Percentiles rank a stretch among this genome's conserved stretches.
These are phyloP conservation scores for Donacobius atricapilla DNA, from an alignment of 2,113 vertebrate genomes.

Conservation along the genomic window DNA sequence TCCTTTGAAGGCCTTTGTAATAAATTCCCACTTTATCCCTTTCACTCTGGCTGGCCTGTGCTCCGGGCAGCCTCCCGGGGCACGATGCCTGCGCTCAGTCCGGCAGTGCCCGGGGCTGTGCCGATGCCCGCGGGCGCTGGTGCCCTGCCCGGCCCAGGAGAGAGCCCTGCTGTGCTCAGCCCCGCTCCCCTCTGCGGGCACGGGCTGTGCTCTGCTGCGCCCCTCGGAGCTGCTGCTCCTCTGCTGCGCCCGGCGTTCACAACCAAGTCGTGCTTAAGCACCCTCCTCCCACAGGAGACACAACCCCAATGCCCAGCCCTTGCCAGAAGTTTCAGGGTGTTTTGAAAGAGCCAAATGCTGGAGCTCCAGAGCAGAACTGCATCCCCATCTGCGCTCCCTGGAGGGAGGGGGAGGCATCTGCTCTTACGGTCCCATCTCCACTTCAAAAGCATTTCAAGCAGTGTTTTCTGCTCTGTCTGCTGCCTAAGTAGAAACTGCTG, in stretches of 20 bases:
- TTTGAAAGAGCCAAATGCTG: neutral
- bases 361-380: neutral
- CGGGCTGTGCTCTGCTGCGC: neutral
- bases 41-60: neutral
- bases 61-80: neutral
- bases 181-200: neutral
- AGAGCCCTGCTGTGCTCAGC: rapidly evolving
- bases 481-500: constrained; percentile 36
- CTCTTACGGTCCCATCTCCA: neutral
- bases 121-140: rapidly evolving
- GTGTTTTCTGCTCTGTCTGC: constrained; percentile 5
- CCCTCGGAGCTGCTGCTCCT: rapidly evolving
- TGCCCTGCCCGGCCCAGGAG: too few relatives aligned
- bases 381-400: neutral
- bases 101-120: rapidly evolving
- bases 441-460: constrained; percentile 8
- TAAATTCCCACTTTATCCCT: neutral
- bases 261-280: neutral
- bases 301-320: neutral
- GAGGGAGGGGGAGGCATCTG: neutral
- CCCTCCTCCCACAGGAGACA: neutral
- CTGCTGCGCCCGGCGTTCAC: neutral
- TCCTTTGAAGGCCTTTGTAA: neutral
- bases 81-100: rapidly evolving
- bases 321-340: neutral